phyloP scores from a whole-genome alignment of 2,113 vertebrate species.

The Chaenogobius annularis region DNA sequence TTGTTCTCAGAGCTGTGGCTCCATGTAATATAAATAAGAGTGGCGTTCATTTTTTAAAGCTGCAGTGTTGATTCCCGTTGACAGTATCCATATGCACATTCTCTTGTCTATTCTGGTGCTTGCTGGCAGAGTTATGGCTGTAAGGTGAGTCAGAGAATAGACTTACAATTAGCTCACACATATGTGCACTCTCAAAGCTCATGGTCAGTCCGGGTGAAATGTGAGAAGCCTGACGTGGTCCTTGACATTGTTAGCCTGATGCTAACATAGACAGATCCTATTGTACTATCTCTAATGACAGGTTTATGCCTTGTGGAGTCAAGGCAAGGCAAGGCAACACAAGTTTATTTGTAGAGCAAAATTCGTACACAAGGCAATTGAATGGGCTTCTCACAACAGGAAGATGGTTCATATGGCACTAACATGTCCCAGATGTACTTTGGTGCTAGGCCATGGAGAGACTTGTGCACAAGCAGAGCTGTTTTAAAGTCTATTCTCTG shows the following conservation, averaged over 20 bases:
- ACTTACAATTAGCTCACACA: slow-evolving; percentile 8
- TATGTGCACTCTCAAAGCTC: not conserved
- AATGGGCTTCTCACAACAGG: no score
- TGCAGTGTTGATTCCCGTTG: slow-evolving; percentile 30
- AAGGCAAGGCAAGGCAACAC: no score
- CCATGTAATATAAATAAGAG: slow-evolving; percentile 5
- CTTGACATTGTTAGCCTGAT: slow-evolving; percentile 4
- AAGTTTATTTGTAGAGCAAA: no score
- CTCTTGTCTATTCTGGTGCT: slow-evolving; percentile 41
- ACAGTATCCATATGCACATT: slow-evolving; percentile 57
- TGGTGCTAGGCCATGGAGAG: no score
- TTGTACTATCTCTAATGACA: not conserved
- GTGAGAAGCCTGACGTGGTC: slow-evolving; percentile 22
- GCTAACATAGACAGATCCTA: not conserved
- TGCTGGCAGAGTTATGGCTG: slow-evolving; percentile 33
- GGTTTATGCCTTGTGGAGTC: not conserved
- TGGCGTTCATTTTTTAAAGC: slow-evolving; percentile 15
- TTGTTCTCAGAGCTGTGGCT: slow-evolving; percentile 13
- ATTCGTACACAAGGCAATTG: no score
- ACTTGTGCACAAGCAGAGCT: no score
- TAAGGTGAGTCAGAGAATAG: slow-evolving; percentile 54
- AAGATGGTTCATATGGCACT: no score
- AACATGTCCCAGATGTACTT: no score
- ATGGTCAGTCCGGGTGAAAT: slow-evolving; percentile 32
- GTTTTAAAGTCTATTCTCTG: no score